Conservation (phyloP, 2,797 vertebrate genomes). For the Caiman crocodilus region DNA sequence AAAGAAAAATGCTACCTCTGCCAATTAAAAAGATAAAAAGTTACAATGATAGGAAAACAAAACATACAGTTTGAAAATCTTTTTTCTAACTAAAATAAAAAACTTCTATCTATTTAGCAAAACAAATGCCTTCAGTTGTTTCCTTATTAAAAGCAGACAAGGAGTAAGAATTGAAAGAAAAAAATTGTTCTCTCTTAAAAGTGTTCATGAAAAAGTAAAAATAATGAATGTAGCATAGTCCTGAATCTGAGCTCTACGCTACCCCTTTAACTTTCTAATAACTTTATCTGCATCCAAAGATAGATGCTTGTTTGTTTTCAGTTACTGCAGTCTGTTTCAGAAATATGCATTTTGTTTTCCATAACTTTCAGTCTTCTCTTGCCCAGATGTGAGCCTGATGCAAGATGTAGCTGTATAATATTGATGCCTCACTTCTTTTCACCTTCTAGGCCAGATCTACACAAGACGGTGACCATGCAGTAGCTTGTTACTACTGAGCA, state of each 20-base stretch:
- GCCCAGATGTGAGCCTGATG: too few relatives aligned
- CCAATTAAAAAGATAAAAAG: neutral
- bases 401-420: neutral
- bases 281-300: neutral
- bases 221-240: neutral
- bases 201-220: neutral
- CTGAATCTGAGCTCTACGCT: neutral
- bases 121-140: neutral
- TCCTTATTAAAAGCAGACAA: neutral
- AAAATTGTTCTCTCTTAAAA: neutral
- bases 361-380: too few relatives aligned
- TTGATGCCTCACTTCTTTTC: neutral
- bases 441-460: too few relatives aligned
- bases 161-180: neutral
- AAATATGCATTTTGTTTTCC: rapidly evolving
- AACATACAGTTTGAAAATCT: neutral
- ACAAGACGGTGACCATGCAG: too few relatives aligned
- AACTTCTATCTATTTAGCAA: neutral
- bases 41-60: neutral
- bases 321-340: neutral
- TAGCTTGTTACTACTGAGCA: too few relatives aligned
- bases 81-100: neutral
- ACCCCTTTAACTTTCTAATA: neutral
- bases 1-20: too few relatives aligned
- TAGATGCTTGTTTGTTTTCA: neutral